Percentiles rank a stretch among this genome's conserved stretches.
phyloP scores from a whole-genome alignment of 2,888 invertebrate species.

The Kryphioiulus occultus region DNA sequence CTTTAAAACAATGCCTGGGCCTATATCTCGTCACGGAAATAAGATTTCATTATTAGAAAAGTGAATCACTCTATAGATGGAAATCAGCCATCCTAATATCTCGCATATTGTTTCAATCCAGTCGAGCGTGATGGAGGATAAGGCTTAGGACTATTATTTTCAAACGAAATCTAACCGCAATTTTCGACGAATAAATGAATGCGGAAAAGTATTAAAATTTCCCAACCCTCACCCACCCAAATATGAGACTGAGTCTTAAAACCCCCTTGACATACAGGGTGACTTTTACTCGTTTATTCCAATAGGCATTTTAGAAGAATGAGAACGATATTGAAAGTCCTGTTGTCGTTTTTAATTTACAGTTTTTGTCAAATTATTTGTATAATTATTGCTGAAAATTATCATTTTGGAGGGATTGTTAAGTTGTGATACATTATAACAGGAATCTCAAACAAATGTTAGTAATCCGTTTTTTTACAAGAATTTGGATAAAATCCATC shows the following conservation, averaged over 20 bases:
- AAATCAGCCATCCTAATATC: not conserved
- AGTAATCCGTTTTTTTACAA: no score
- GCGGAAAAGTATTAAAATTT: slow-evolving; percentile 23
- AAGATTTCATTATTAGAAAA: not conserved
- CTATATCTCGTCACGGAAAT: slow-evolving; percentile 23
- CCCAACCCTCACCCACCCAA: not conserved
- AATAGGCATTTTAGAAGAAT: no score
- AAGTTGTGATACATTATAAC: no score
- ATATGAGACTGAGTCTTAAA: not conserved
- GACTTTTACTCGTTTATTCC: no score
- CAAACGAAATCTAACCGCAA: not conserved
- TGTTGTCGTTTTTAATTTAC: no score
- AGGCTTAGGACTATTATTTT: slow-evolving; percentile 8
- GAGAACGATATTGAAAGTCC: no score
- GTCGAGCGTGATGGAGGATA: slow-evolving; percentile 23
- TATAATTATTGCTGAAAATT: no score
- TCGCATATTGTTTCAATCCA: slow-evolving; percentile 23
- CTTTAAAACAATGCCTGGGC: not conserved
- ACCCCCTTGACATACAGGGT: not conserved
- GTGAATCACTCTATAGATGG: slow-evolving; percentile 2
- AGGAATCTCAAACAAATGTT: no score
- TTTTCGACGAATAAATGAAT: slow-evolving; percentile 8
- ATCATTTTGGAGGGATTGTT: no score
- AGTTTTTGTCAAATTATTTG: no score
- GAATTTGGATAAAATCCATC: no score